Conservation (phyloP, 2,113 vertebrate genomes). For the Pantherophis guttatus region DNA sequence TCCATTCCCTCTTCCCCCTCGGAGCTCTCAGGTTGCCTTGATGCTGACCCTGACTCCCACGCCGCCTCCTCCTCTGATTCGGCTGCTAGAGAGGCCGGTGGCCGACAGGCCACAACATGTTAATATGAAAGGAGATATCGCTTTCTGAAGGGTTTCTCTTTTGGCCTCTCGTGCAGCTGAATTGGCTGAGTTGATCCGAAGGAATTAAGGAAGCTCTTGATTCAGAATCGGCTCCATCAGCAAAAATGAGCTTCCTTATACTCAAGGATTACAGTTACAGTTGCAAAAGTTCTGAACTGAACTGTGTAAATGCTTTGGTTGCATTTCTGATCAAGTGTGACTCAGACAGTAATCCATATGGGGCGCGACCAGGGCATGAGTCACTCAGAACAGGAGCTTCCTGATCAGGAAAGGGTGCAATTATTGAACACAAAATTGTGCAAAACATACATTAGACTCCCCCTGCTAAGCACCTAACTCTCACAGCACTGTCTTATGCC, state of each 20-base stretch:
- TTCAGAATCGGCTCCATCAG: not conserved
- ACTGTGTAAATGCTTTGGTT: not conserved
- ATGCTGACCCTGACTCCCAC: too few relatives aligned
- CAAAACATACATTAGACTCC: not conserved
- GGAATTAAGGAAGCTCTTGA: not conserved
- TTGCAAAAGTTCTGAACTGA: not conserved
- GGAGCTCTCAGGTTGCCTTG: too few relatives aligned
- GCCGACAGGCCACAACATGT: too few relatives aligned
- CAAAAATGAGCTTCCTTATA: accelerated
- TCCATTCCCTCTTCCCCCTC: too few relatives aligned
- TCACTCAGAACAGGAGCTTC: not conserved
- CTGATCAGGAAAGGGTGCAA: not conserved
- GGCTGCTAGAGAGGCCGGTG: too few relatives aligned
- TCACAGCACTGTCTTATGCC: not conserved
- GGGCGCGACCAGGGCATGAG: not conserved
- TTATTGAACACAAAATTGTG: not conserved
- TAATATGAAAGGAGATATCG: not conserved
- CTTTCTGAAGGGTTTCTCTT: not conserved
- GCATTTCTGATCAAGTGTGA: not conserved
- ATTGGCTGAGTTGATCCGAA: accelerated
- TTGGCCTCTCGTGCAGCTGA: accelerated
- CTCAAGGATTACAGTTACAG: not conserved
- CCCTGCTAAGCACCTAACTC: not conserved
- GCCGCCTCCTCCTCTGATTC: too few relatives aligned
- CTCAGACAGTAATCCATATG: not conserved